phyloP scores from a whole-genome alignment of 2,888 invertebrate species.

The Chymomyza caudatula region DNA sequence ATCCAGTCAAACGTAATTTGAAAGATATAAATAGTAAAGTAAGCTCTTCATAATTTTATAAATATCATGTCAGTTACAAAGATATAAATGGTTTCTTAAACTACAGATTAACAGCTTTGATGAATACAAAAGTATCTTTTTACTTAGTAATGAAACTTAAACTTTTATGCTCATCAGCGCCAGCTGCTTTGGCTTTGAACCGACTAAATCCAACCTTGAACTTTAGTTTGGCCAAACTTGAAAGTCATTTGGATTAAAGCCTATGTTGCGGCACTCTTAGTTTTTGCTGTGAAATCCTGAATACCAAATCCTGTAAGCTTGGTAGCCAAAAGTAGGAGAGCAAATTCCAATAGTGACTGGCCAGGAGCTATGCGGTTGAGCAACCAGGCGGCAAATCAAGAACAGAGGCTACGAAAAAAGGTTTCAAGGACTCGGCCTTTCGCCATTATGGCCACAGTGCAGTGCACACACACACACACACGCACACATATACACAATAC shows the following conservation, averaged over 20 bases:
- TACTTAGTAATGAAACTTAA: no score
- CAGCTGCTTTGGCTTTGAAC: constrained; percentile 51
- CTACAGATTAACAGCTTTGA: no score
- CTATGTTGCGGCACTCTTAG: background rate
- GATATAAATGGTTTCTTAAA: background rate
- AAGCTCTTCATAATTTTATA: background rate
- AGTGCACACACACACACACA: background rate
- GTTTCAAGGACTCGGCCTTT: background rate
- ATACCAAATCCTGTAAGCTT: background rate
- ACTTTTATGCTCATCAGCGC: no score
- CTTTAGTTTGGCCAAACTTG: background rate
- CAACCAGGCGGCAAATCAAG: background rate
- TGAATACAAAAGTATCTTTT: no score
- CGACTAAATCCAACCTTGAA: constrained; percentile 8
- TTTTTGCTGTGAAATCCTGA: background rate
- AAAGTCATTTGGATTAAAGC: background rate
- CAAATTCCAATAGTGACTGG: no score
- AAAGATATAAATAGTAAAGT: background rate
- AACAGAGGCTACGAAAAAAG: background rate
- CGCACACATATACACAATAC: background rate
- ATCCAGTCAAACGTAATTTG: background rate
- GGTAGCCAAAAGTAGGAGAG: no score
- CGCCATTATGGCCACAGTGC: background rate
- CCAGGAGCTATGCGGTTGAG: no score
- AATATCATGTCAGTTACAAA: background rate